These are phyloP conservation scores for Astropecten irregularis DNA, from an alignment of 53 echinoderm and acorn worm species.

Conservation along the genomic window DNA sequence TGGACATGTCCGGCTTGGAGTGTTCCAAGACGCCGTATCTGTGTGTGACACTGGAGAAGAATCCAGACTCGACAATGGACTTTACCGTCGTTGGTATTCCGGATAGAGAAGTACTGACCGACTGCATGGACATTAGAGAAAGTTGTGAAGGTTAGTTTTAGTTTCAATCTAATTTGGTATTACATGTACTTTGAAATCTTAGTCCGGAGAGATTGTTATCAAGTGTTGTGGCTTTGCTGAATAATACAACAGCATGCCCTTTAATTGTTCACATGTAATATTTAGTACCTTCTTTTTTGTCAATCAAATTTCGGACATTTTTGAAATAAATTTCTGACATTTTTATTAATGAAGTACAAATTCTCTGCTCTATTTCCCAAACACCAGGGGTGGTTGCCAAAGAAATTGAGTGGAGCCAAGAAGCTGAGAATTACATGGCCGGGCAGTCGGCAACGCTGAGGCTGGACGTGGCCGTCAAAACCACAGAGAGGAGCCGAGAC, in stretches of 20 bases:
- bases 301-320: too few relatives aligned
- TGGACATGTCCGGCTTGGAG: constrained; percentile 76
- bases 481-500: constrained; percentile 75
- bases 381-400: constrained; percentile 59
- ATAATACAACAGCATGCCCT: too few relatives aligned
- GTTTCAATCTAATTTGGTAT: too few relatives aligned
- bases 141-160: constrained; percentile 41
- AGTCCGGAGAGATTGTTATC: too few relatives aligned
- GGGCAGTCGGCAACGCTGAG: constrained; percentile 54
- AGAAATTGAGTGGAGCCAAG: constrained; percentile 57
- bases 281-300: too few relatives aligned
- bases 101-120: constrained; percentile 73
- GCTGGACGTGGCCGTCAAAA: constrained; percentile 51
- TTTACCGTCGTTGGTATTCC: constrained; percentile 74
- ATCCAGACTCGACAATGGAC: constrained; percentile 69
- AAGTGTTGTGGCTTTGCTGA: too few relatives aligned
- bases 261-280: too few relatives aligned
- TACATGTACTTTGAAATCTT: too few relatives aligned
- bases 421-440: constrained; percentile 24
- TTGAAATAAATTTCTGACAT: too few relatives aligned
- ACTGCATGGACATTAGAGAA: constrained; percentile 60
- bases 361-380: too few relatives aligned
- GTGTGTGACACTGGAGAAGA: constrained; percentile 75
- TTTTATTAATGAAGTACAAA: too few relatives aligned
- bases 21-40: constrained; percentile 72